These are phyloP conservation scores for Chromis chromis DNA, from an alignment of 2,797 vertebrate genomes.

Conservation along the genomic window DNA sequence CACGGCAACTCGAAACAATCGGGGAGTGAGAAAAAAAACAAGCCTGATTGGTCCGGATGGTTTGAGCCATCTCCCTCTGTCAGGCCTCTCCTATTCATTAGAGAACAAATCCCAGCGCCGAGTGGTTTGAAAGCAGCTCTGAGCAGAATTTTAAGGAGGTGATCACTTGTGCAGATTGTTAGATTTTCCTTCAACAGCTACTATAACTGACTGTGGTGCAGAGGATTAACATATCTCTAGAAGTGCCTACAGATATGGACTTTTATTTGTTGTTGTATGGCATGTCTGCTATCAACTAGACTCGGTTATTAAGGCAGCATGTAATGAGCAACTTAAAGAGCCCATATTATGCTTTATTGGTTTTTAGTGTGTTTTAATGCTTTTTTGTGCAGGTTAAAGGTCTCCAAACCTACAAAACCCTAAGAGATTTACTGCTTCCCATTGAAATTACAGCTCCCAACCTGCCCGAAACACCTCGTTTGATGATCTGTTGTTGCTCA, in stretches of 20 bases:
- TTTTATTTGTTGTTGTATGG: no score
- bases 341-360: no score
- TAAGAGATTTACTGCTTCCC: no score
- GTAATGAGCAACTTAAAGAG: no score
- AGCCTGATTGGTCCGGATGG: slow-evolving; percentile 34
- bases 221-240: neutral
- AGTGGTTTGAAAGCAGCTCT: slow-evolving; percentile 47
- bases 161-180: neutral
- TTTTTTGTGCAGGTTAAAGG: no score
- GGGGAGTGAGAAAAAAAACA: slow-evolving; percentile 40
- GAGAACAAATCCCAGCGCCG: slow-evolving; percentile 17
- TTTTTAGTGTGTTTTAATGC: no score
- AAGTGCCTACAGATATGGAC: no score
- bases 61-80: slow-evolving; percentile 31
- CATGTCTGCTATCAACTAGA: neutral
- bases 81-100: slow-evolving; percentile 69
- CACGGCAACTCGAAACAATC: slow-evolving; percentile 40
- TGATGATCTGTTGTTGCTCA: no score
- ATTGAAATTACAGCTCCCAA: no score
- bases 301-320: no score
- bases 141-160: slow-evolving; percentile 67
- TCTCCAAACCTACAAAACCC: no score
- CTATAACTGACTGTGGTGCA: neutral
- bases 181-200: slow-evolving; percentile 1
- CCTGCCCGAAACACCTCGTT: no score